These are phyloP conservation scores for Anagrus nilaparvatae DNA, from an alignment of 1,140 invertebrate genomes.

Conservation along the genomic window DNA sequence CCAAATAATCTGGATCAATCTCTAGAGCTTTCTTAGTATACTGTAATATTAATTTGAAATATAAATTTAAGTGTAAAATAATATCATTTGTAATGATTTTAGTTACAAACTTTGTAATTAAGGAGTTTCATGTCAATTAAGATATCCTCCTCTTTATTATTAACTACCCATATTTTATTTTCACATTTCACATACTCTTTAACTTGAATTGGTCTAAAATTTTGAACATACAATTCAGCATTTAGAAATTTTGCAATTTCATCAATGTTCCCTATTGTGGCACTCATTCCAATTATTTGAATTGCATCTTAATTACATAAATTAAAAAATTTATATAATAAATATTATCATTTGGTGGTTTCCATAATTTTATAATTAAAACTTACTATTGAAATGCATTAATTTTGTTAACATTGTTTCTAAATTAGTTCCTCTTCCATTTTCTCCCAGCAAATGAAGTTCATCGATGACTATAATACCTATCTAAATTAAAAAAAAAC, in stretches of 20 bases:
- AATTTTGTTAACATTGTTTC: slow-evolving; percentile 79
- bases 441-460: slow-evolving; percentile 87
- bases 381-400: slow-evolving; percentile 58
- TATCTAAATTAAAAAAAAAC: slow-evolving; percentile 33
- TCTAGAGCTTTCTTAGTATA: slow-evolving; percentile 50
- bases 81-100: slow-evolving; percentile 6
- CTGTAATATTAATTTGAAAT: no score
- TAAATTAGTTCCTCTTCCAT: slow-evolving; percentile 65
- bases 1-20: slow-evolving; percentile 72
- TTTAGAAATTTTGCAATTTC: slow-evolving; percentile 68
- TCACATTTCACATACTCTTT: slow-evolving; percentile 81
- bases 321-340: slow-evolving; percentile 4
- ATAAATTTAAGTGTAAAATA: slow-evolving; percentile 8
- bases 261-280: slow-evolving; percentile 84
- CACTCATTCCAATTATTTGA: slow-evolving; percentile 94
- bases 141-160: slow-evolving; percentile 38
- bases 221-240: slow-evolving; percentile 70
- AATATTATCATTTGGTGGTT: slow-evolving; percentile 5
- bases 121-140: slow-evolving; percentile 33
- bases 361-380: no score
- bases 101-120: slow-evolving; percentile 39
- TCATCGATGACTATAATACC: slow-evolving; percentile 81
- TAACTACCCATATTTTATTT: slow-evolving; percentile 58
- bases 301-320: slow-evolving; percentile 48
- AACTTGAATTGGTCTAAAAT: slow-evolving; percentile 83